A percentile compares a stretch with the other conserved stretches of the same genome.
Evolutionary conservation across 2,888 invertebrate genomes (phyloP).

Genomic region (Amphipoea oculea): DNA sequence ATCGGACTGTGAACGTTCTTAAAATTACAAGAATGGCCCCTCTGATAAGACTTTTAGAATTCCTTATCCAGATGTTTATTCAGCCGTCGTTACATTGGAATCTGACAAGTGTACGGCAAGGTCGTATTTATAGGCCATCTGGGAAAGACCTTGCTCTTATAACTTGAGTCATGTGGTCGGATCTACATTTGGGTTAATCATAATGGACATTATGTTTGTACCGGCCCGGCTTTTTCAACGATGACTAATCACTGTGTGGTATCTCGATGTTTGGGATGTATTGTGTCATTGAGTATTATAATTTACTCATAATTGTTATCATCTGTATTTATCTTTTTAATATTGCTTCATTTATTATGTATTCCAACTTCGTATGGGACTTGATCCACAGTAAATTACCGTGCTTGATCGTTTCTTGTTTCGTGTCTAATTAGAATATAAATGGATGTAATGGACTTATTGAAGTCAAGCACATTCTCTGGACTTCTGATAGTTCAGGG

Average conservation of each 20-base stretch:
- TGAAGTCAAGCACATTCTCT: conserved; percentile 19
- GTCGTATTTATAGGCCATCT: conserved; percentile 63
- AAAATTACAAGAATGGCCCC: too few species aligned
- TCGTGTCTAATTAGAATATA: conserved; percentile 24
- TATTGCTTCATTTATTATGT: conserved; percentile 32
- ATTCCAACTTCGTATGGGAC: neutral
- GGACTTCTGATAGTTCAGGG: conserved; percentile 22
- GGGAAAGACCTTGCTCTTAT: conserved; percentile 72
- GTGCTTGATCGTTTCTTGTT: conserved; percentile 13
- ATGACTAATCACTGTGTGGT: conserved; percentile 58
- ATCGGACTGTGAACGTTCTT: too few species aligned
- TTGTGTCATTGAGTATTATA: conserved; percentile 34
- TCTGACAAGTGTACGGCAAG: conserved; percentile 66
- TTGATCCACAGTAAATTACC: neutral
- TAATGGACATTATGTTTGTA: conserved; percentile 56
- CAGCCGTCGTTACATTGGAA: conserved; percentile 40
- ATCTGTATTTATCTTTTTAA: conserved; percentile 18
- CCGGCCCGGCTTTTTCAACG: conserved; percentile 34
- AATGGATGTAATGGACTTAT: conserved; percentile 18
- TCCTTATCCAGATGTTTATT: conserved; percentile 38
- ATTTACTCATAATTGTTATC: conserved; percentile 17
- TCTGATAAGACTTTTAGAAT: conserved; percentile 40
- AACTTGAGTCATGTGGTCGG: conserved; percentile 56
- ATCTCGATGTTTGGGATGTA: conserved; percentile 39
- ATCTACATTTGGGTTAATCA: conserved; percentile 61